Conservation (phyloP, 1,140 invertebrate genomes). For the Cataglyphis hispanica region DNA sequence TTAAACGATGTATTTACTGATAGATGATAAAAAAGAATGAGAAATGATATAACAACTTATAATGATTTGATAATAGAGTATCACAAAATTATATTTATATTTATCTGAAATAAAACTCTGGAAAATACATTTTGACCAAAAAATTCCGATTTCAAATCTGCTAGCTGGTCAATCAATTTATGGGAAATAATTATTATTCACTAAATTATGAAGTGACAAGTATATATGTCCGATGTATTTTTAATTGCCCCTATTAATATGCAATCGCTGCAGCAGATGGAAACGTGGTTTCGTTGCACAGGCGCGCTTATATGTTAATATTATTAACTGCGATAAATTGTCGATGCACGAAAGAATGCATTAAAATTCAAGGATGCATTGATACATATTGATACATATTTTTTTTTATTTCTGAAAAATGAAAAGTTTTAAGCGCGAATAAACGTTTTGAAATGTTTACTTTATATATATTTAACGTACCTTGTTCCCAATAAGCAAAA, state of each 20-base stretch:
- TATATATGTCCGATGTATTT: not conserved
- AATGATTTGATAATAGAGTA: no score
- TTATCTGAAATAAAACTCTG: not conserved
- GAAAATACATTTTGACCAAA: no score
- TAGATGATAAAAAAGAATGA: no score
- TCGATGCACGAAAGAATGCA: not conserved
- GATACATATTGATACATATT: not conserved
- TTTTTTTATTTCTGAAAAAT: not conserved
- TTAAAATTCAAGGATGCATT: slow-evolving; percentile 20
- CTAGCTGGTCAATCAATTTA: not conserved
- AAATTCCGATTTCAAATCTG: not conserved
- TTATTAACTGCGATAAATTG: slow-evolving; percentile 30
- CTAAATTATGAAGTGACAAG: not conserved
- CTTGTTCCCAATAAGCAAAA: slow-evolving; percentile 29
- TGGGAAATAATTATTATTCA: not conserved
- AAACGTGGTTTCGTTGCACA: slow-evolving; percentile 1
- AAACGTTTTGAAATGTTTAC: not conserved
- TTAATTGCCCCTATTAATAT: slow-evolving; percentile 39
- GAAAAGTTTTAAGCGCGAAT: not conserved
- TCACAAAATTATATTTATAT: not conserved
- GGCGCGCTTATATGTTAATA: slow-evolving; percentile 16
- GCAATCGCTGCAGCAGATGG: slow-evolving; percentile 1
- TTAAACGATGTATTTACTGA: no score
- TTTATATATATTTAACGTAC: no score
- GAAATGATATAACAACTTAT: no score